These are phyloP conservation scores for Euphydryas editha DNA, from an alignment of 2,888 invertebrate genomes.

Conservation along the genomic window DNA sequence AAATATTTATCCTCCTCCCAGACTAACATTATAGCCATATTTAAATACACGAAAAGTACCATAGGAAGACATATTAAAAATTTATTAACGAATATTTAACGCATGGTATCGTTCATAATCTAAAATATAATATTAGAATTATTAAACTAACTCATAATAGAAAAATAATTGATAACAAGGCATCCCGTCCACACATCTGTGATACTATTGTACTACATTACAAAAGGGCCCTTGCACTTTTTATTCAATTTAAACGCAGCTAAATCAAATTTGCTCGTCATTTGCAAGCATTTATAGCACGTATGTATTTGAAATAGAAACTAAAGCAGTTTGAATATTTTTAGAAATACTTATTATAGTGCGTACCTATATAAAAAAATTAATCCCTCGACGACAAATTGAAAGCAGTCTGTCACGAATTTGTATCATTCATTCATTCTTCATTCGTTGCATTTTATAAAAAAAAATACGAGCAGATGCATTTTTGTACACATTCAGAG, in stretches of 20 bases:
- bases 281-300: slow-evolving; percentile 13
- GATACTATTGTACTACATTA: slow-evolving; percentile 26
- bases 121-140: not conserved
- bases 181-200: slow-evolving; percentile 36
- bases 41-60: not conserved
- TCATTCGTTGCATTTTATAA: slow-evolving; percentile 17
- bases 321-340: slow-evolving; percentile 5
- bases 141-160: not conserved
- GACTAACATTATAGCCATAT: too few relatives aligned
- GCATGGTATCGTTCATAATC: not conserved
- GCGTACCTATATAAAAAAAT: slow-evolving; percentile 22
- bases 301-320: slow-evolving; percentile 15
- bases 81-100: not conserved
- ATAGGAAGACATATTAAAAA: not conserved
- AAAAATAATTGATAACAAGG: slow-evolving; percentile 31
- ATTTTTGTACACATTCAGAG: not conserved
- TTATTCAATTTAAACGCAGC: slow-evolving; percentile 31
- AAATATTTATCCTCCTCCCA: too few relatives aligned
- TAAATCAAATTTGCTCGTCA: slow-evolving; percentile 17
- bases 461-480: slow-evolving; percentile 6
- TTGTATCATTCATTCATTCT: slow-evolving; percentile 7
- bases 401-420: not conserved
- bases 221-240: slow-evolving; percentile 32
- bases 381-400: not conserved
- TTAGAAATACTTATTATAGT: slow-evolving; percentile 14